Percentiles rank a stretch among this genome's conserved stretches.
phyloP scores from a whole-genome alignment of 2,888 invertebrate species.

The Rhabditoides inermis region DNA sequence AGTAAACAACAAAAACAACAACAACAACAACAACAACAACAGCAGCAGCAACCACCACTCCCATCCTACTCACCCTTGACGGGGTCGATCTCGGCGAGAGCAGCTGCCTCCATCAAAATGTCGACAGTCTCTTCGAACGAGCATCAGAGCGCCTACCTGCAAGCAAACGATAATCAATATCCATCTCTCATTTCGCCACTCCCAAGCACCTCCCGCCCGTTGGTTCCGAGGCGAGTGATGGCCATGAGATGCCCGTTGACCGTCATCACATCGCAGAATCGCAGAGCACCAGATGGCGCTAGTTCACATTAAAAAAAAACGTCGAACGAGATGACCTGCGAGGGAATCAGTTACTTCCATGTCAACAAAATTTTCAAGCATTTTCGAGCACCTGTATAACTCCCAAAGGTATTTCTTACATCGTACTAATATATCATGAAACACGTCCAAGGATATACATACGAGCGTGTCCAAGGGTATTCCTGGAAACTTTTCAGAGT shows the following conservation, averaged over 20 bases:
- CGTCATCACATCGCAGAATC: slow-evolving; percentile 99
- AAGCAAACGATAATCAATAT: not conserved
- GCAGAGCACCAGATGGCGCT: slow-evolving; percentile 93
- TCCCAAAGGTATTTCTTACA: too few relatives aligned
- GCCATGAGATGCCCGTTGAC: slow-evolving; percentile 99
- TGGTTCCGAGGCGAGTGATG: slow-evolving; percentile 99
- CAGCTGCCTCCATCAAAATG: slow-evolving; percentile 92
- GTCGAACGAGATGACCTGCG: slow-evolving; percentile 97
- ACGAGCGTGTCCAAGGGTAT: too few relatives aligned
- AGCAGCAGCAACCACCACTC: too few relatives aligned
- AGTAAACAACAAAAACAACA: too few relatives aligned
- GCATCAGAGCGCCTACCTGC: slow-evolving; percentile 86
- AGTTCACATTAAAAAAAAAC: slow-evolving; percentile 99
- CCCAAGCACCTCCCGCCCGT: slow-evolving; percentile 63
- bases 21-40: too few relatives aligned
- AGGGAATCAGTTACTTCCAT: too few relatives aligned
- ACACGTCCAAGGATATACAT: too few relatives aligned
- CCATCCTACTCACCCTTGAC: slow-evolving; percentile 72
- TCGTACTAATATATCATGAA: too few relatives aligned
- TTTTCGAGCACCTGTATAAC: too few relatives aligned
- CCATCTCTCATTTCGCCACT: not conserved
- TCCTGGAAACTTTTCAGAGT: too few relatives aligned
- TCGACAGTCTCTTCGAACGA: slow-evolving; percentile 98
- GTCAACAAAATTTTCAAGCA: too few relatives aligned
- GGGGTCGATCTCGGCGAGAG: slow-evolving; percentile 95